phyloP scores from a whole-genome alignment of 2,113 vertebrate genomes.

The Chamaetylas fuelleborni region DNA sequence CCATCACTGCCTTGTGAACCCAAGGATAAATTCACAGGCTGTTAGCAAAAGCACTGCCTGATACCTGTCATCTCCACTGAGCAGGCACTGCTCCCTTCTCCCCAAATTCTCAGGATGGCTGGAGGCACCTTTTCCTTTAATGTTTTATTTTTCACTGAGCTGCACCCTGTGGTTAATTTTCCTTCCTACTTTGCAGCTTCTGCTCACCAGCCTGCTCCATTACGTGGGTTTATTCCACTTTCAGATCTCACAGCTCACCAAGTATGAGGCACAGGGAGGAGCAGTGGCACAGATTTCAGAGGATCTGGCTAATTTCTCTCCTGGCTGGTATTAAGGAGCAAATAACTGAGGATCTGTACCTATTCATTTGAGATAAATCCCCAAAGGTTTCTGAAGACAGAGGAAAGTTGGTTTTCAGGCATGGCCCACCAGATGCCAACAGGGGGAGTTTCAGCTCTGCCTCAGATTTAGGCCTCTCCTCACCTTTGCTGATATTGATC shows the following conservation, averaged over 20 bases:
- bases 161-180: neutral
- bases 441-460: constrained; percentile 69
- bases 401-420: neutral
- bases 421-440: constrained; percentile 1
- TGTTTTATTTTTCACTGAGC: neutral
- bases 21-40: constrained; percentile 7
- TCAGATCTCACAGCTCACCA: neutral
- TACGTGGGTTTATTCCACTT: neutral
- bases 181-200: neutral
- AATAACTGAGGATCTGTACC: neutral
- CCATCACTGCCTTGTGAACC: neutral
- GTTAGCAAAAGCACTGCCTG: neutral
- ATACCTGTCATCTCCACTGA: neutral
- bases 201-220: neutral
- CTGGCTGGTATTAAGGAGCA: neutral
- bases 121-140: neutral
- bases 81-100: neutral
- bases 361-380: neutral
- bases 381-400: neutral
- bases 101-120: neutral
- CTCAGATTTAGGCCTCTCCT: neutral
- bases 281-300: neutral
- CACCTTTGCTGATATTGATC: constrained; percentile 37
- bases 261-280: neutral
- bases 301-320: neutral